Percentiles rank a stretch among this genome's conserved stretches.
These are phyloP conservation scores for Petaurus breviceps DNA, from an alignment of 2,113 vertebrate genomes.

Conservation along the genomic window DNA sequence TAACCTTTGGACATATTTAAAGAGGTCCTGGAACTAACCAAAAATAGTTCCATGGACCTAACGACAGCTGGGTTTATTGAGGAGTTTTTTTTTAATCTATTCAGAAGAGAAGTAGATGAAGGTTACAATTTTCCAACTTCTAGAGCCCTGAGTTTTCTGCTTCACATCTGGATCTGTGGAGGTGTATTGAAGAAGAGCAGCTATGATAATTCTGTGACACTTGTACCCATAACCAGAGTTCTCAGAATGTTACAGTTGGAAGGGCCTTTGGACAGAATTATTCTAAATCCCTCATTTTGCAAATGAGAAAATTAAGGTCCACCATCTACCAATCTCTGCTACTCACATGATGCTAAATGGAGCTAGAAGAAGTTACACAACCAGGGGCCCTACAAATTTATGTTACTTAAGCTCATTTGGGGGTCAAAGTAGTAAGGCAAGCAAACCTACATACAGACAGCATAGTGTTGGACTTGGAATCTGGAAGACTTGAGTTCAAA, in stretches of 20 bases:
- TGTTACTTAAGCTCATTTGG: neutral
- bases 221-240: neutral
- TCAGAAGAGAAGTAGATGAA: neutral
- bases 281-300: neutral
- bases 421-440: neutral
- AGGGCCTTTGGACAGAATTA: neutral
- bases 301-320: neutral
- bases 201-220: neutral
- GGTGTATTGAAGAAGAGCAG: neutral
- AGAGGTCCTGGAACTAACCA: too few species aligned
- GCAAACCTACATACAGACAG: neutral
- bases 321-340: neutral
- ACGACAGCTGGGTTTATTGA: neutral
- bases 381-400: neutral
- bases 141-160: neutral
- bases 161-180: neutral
- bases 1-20: neutral
- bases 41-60: neutral
- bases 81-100: neutral
- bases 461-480: neutral
- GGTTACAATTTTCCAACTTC: neutral
- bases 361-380: neutral
- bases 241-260: neutral
- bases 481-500: neutral
- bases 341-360: neutral